These are phyloP conservation scores for Hypotaenidia okinawae DNA, from an alignment of 2,797 vertebrate species.

Conservation along the genomic window DNA sequence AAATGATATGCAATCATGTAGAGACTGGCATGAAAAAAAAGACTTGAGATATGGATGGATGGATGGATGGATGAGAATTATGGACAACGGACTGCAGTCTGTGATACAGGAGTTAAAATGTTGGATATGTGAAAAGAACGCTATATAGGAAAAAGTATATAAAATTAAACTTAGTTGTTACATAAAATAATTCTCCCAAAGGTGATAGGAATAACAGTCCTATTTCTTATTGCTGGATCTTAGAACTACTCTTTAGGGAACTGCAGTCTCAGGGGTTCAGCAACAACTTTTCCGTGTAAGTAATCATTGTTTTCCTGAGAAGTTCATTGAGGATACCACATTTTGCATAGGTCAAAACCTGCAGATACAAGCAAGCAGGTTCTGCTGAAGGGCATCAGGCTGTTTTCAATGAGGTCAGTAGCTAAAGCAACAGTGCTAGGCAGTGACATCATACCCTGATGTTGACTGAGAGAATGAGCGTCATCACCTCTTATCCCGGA, in stretches of 20 bases:
- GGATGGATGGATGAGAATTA: not conserved
- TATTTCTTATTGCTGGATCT: not conserved
- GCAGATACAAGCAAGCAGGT: not conserved
- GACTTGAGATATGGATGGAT: not conserved
- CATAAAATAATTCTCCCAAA: not conserved
- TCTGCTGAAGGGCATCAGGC: not conserved
- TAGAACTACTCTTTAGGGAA: not conserved
- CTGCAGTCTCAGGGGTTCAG: not conserved
- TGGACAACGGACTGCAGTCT: not conserved
- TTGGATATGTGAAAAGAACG: not conserved
- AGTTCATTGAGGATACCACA: not conserved
- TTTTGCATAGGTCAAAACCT: not conserved
- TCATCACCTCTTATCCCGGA: not conserved
- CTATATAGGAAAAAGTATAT: not conserved
- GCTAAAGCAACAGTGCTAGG: rapidly evolving
- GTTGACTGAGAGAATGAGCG: not conserved
- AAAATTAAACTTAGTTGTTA: not conserved
- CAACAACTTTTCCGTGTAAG: not conserved
- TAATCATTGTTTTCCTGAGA: not conserved
- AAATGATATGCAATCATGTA: conserved; percentile 30
- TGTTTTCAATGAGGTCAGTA: not conserved
- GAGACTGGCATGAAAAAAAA: not conserved
- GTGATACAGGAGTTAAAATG: not conserved
- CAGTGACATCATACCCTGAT: not conserved
- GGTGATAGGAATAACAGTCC: not conserved